phyloP scores from a whole-genome alignment of 1,140 invertebrate genomes.

The Atta texana region DNA sequence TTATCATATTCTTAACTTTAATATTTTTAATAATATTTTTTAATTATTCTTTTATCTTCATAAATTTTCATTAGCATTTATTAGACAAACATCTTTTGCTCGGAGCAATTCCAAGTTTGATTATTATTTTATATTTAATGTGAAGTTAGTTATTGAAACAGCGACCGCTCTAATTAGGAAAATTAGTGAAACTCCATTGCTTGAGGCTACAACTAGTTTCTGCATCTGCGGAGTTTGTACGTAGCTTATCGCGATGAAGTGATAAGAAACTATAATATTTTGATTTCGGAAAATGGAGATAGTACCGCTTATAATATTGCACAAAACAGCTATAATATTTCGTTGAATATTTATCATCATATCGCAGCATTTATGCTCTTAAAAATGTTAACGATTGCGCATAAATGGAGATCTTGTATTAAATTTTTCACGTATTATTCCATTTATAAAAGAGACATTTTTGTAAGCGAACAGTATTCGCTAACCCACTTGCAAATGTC shows the following conservation, averaged over 20 bases:
- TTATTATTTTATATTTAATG: conserved; percentile 21
- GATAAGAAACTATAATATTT: not conserved
- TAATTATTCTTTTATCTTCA: conserved; percentile 3
- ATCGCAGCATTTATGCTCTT: not conserved
- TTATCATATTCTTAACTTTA: not conserved
- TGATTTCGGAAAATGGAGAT: not conserved
- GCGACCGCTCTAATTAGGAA: conserved; percentile 27
- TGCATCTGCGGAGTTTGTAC: conserved; percentile 2
- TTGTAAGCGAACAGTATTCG: not conserved
- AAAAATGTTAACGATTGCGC: not conserved
- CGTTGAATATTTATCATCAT: not conserved
- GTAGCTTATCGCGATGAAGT: not conserved
- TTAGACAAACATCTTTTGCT: not conserved
- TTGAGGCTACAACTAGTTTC: not conserved
- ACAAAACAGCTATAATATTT: not conserved
- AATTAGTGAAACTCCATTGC: conserved; percentile 49
- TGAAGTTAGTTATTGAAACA: conserved; percentile 52
- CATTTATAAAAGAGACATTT: not conserved
- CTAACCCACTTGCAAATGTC: not conserved
- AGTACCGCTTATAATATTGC: not conserved
- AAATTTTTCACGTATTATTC: not conserved
- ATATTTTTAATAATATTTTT: not conserved
- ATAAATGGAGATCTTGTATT: not conserved
- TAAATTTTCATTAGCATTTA: not conserved
- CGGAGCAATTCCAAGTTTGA: conserved; percentile 1